Conservation (phyloP, 2,888 invertebrate genomes). For the Muschampia plurimacula region DNA sequence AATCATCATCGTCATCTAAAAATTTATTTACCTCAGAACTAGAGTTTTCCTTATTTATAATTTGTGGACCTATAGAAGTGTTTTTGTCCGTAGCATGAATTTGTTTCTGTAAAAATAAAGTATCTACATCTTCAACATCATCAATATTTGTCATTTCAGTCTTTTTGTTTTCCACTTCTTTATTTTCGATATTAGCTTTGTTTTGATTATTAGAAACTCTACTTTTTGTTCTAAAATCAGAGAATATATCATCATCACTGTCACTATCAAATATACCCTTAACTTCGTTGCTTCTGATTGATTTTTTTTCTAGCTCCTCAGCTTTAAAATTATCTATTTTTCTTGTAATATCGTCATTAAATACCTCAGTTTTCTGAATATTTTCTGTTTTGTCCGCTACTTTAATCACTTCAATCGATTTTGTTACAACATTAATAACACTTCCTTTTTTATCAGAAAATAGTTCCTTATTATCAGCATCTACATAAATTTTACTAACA, state of each 20-base stretch:
- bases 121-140: constrained; percentile 30
- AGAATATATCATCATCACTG: constrained; percentile 62
- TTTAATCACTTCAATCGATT: background rate
- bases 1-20: constrained; percentile 2
- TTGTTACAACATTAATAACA: background rate
- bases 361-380: constrained; percentile 38
- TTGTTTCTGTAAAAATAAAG: constrained; percentile 20
- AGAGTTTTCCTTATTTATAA: constrained; percentile 27
- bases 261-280: constrained; percentile 62
- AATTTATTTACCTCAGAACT: constrained; percentile 4
- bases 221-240: constrained; percentile 42
- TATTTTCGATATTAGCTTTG: constrained; percentile 1
- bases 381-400: background rate
- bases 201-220: background rate
- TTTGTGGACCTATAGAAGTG: background rate
- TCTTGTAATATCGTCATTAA: constrained; percentile 11
- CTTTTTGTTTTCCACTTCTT: constrained; percentile 15
- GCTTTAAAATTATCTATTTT: constrained; percentile 15
- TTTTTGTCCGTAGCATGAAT: constrained; percentile 4
- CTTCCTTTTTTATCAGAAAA: background rate
- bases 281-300: constrained; percentile 30
- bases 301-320: background rate
- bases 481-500: background rate
- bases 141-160: constrained; percentile 20
- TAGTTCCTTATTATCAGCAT: background rate